These are phyloP conservation scores for Meleagris gallopavo DNA, from an alignment of 2,113 vertebrate genomes.

Conservation along the genomic window DNA sequence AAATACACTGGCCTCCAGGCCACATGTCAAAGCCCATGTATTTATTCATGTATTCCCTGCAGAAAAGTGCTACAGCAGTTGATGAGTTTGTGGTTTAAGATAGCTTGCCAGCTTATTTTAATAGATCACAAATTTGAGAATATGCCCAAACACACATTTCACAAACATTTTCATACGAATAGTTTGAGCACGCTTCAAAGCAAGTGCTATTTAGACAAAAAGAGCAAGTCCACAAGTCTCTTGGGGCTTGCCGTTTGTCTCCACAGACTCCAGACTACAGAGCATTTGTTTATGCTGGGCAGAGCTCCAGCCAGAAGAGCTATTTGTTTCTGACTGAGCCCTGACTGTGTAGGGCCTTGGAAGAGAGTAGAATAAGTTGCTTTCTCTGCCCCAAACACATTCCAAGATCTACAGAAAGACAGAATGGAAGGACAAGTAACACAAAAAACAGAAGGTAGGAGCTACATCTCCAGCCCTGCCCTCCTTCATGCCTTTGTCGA, in stretches of 20 bases:
- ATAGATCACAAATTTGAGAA: constrained; percentile 70
- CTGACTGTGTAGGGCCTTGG: background rate
- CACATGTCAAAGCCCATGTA: constrained; percentile 34
- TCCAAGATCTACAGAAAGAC: background rate
- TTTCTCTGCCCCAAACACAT: background rate
- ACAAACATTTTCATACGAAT: constrained; percentile 66
- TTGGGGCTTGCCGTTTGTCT: constrained; percentile 39
- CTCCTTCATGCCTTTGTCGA: background rate
- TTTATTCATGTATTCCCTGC: constrained; percentile 62
- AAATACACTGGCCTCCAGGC: constrained; percentile 55
- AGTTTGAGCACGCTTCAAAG: constrained; percentile 69
- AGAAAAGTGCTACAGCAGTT: constrained; percentile 54
- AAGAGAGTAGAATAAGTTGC: constrained; percentile 9
- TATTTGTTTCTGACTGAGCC: constrained; percentile 37
- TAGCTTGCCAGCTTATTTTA: constrained; percentile 69
- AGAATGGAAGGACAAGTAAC: background rate
- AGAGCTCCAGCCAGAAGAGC: constrained; percentile 48
- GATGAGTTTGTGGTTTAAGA: constrained; percentile 70
- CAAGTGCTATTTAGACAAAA: constrained; percentile 69
- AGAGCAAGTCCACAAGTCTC: constrained; percentile 37
- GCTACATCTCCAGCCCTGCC: background rate
- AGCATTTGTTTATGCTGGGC: constrained; percentile 63
- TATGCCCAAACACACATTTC: constrained; percentile 70
- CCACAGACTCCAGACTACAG: constrained; percentile 62
- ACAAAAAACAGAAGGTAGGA: background rate